Conservation (phyloP, 2,888 invertebrate species). For the Caenorhabditis virilis region DNA sequence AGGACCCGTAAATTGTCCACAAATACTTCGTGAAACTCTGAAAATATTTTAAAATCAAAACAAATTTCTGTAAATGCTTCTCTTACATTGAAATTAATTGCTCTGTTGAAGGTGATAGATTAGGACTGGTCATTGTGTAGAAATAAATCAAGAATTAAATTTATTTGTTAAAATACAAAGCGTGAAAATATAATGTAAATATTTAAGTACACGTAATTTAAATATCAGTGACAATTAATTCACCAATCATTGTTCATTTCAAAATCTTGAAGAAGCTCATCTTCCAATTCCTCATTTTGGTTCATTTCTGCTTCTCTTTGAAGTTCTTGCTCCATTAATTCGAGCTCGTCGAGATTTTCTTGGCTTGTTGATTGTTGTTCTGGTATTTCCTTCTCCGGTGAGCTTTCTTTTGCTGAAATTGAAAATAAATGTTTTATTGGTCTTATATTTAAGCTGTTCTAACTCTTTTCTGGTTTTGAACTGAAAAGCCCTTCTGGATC, state of each 20-base stretch:
- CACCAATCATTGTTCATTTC: slow-evolving; percentile 25
- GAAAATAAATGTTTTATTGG: no score
- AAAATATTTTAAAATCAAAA: not conserved
- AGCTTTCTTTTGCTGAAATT: no score
- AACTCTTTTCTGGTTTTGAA: no score
- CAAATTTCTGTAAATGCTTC: not conserved
- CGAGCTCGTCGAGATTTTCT: not conserved
- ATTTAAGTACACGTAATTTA: slow-evolving; percentile 5
- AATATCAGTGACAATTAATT: not conserved
- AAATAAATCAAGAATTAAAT: not conserved
- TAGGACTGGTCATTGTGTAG: slow-evolving; percentile 8
- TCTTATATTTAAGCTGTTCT: no score
- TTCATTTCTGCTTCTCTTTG: not conserved
- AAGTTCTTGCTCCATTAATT: not conserved
- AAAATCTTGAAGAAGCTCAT: slow-evolving; percentile 39
- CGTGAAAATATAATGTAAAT: not conserved
- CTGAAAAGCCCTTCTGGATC: not conserved
- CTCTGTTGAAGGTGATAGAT: slow-evolving; percentile 20
- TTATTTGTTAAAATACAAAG: slow-evolving; percentile 1
- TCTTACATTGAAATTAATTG: slow-evolving; percentile 25
- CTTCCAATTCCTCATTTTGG: slow-evolving; percentile 20
- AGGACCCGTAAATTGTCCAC: slow-evolving; percentile 16
- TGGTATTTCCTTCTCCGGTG: not conserved
- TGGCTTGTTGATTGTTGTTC: not conserved
- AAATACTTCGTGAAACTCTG: slow-evolving; percentile 23